Conservation (phyloP, 2,113 vertebrate species). For the Zeus faber region DNA sequence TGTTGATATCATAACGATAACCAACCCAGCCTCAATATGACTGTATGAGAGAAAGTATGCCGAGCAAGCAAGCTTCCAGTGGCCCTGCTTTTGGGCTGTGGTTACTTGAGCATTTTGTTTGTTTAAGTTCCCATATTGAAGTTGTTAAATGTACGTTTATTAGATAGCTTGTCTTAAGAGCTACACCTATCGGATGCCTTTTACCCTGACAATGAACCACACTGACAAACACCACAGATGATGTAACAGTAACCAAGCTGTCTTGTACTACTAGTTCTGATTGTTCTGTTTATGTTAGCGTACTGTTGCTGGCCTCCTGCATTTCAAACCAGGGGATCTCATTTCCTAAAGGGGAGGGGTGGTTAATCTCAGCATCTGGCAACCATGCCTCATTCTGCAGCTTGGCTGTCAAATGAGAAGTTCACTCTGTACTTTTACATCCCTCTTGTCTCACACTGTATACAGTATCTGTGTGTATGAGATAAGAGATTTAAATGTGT, state of each 20-base stretch:
- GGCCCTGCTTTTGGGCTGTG: too few relatives aligned
- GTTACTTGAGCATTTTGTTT: too few relatives aligned
- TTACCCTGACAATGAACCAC: background rate
- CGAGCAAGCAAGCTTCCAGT: too few relatives aligned
- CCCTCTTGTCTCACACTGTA: background rate
- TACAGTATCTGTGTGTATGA: background rate
- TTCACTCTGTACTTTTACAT: conserved; percentile 8
- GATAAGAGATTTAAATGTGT: background rate
- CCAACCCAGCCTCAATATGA: too few relatives aligned
- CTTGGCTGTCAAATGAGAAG: conserved; percentile 23
- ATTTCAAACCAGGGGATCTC: conserved; percentile 11
- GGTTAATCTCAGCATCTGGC: conserved; percentile 38
- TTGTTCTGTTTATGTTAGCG: background rate
- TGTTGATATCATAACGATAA: too few relatives aligned
- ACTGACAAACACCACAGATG: background rate
- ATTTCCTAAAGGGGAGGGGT: conserved; percentile 35
- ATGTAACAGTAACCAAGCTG: background rate
- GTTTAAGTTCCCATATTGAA: too few relatives aligned
- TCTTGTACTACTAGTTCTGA: background rate
- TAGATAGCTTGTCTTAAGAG: too few relatives aligned
- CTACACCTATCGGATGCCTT: too few relatives aligned
- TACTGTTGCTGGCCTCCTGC: background rate
- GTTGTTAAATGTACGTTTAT: too few relatives aligned
- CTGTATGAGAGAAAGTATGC: too few relatives aligned
- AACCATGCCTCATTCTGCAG: conserved; percentile 22